Conservation (phyloP, 2,113 vertebrate species). For the Microtus pennsylvanicus region DNA sequence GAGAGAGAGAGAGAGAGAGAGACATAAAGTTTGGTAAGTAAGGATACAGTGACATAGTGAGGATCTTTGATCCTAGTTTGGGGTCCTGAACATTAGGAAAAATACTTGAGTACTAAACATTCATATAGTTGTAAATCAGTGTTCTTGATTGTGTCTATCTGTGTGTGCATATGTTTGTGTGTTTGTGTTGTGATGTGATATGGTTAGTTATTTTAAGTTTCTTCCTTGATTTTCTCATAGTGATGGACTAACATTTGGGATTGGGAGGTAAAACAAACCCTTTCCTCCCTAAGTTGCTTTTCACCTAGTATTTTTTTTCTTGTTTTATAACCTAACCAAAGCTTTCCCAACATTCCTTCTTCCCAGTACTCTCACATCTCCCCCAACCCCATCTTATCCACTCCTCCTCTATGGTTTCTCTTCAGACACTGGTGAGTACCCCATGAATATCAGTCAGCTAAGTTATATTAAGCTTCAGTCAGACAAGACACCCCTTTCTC, state of each 20-base stretch:
- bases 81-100: neutral
- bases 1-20: neutral
- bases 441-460: too few relatives aligned
- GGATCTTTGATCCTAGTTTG: neutral
- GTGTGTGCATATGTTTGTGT: neutral
- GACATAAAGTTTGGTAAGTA: neutral
- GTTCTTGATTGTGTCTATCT: neutral
- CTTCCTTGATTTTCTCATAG: neutral
- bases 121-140: neutral
- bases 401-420: too few relatives aligned
- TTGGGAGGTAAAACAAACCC: too few relatives aligned
- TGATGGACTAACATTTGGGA: neutral
- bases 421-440: too few relatives aligned
- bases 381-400: too few relatives aligned
- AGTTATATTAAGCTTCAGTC: too few relatives aligned
- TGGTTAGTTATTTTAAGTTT: neutral
- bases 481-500: too few relatives aligned
- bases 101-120: neutral
- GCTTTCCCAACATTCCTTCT: too few relatives aligned
- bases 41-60: neutral
- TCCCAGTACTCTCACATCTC: too few relatives aligned
- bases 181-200: neutral
- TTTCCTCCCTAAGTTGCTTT: too few relatives aligned
- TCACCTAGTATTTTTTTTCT: too few relatives aligned
- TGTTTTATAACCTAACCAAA: too few relatives aligned